Base-by-base conservation (phyloP, 1,140 invertebrate species). In the Hermetia illucens region DNA sequence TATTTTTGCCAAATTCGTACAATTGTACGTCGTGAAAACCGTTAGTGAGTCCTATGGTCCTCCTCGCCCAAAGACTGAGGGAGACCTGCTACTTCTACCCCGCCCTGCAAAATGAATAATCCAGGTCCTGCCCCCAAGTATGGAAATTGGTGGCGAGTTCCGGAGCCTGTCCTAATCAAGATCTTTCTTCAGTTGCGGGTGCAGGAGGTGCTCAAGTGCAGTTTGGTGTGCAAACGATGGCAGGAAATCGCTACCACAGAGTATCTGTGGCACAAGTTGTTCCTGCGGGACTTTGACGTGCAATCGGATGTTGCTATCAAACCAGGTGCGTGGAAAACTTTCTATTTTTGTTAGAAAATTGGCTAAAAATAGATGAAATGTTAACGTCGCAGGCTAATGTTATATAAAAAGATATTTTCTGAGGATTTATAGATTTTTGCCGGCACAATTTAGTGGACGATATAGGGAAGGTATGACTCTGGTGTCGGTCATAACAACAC, bases 251-350 rank as follows among this genome's bases (percentile, higher is more conserved):
- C 71, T 12, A 64, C 67, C 32, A 77, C 81, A 52, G 72, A 81
- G 49, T 64, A 79, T 27, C 50, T 83, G 2, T 83, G 80, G 79
- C 77, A 74, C 42, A 59, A 71, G 41, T 58, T 79, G 27, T 77
- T 82, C 48, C 73, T 73, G 46, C 52, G 58, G 5, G 70, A 77
- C 43, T 83, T 77, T 51, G 70, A 74, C 45, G 69, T 85, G 33
- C 72, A 78, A 37, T 55, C 63, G 13, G 67, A 47, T 38, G 64
- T 82, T 44, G 65, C 70, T 3, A 72, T 79, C 24, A 69, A 72
- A 44, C 73, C 75, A 59, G 73, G 75, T 76, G 55, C 50, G 44
- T 41, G 45, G 36, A 31, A 13, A 4, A 30, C 20, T 29, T 38
- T 9, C 6, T 29, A 34, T 15, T n/a, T 10, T 31, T 15, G 4